These are phyloP conservation scores for Morelia viridis DNA, from an alignment of 2,797 vertebrate species.

Conservation along the genomic window DNA sequence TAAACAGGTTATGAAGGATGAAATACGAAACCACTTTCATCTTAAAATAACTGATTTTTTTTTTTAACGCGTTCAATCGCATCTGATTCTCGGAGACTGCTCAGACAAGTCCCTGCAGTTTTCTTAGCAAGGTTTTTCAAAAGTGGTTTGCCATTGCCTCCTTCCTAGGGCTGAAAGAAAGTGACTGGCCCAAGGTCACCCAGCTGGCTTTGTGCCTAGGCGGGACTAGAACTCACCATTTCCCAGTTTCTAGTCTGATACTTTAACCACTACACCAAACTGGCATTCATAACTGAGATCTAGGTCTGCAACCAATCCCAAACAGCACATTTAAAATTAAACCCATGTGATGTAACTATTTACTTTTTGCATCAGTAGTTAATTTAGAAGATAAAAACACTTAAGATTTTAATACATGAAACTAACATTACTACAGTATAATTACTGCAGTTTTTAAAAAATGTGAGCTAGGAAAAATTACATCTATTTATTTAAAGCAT, in stretches of 20 bases:
- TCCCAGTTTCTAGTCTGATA: too few species aligned
- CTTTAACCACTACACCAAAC: too few species aligned
- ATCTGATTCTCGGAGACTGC: background rate
- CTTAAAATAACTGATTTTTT: background rate
- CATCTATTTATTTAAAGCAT: background rate
- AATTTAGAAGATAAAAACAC: background rate
- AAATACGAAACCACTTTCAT: background rate
- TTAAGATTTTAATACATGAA: background rate
- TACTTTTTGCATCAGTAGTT: background rate
- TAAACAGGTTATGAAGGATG: too few species aligned
- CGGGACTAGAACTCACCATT: too few species aligned
- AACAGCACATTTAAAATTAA: background rate
- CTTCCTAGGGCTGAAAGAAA: too few species aligned
- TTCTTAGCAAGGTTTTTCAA: too few species aligned
- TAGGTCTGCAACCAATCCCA: background rate
- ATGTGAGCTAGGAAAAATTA: background rate
- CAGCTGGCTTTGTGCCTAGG: too few species aligned
- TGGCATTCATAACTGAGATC: background rate
- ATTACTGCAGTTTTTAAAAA: background rate
- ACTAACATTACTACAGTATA: background rate
- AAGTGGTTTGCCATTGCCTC: too few species aligned
- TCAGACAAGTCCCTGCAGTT: too few species aligned
- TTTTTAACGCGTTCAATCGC: too few species aligned
- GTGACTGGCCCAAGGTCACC: too few species aligned
- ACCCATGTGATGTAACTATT: background rate